Conservation (phyloP, 2,888 invertebrate genomes). For the Scotopteryx bipunctaria region DNA sequence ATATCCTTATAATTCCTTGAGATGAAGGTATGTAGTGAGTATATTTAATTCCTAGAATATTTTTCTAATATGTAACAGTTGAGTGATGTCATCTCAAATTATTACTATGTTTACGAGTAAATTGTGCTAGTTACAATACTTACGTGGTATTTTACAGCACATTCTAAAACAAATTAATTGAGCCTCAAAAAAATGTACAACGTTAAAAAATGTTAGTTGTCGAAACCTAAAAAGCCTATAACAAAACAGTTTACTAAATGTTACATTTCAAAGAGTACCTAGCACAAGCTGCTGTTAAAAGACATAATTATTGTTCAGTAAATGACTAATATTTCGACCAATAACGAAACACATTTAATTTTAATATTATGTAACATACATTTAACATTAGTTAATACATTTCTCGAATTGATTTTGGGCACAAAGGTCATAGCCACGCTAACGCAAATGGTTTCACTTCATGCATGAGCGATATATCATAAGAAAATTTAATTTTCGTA, state of each 20-base stretch:
- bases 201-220: not conserved
- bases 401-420: slow-evolving; percentile 12
- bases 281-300: no score
- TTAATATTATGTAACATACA: not conserved
- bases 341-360: not conserved
- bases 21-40: no score
- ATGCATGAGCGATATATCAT: slow-evolving; percentile 15
- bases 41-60: not conserved
- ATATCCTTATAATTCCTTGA: no score
- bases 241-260: no score
- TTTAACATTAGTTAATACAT: not conserved
- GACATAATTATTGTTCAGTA: not conserved
- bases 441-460: not conserved
- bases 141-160: not conserved
- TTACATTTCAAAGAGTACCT: no score
- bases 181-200: slow-evolving; percentile 5
- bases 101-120: not conserved
- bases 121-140: not conserved
- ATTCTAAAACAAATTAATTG: not conserved
- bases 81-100: not conserved
- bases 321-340: not conserved
- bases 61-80: not conserved
- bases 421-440: slow-evolving; percentile 10
- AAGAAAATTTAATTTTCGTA: slow-evolving; percentile 34
- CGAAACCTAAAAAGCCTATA: not conserved